phyloP scores from a whole-genome alignment of 2,113 vertebrate species.

The Chroicocephalus ridibundus region DNA sequence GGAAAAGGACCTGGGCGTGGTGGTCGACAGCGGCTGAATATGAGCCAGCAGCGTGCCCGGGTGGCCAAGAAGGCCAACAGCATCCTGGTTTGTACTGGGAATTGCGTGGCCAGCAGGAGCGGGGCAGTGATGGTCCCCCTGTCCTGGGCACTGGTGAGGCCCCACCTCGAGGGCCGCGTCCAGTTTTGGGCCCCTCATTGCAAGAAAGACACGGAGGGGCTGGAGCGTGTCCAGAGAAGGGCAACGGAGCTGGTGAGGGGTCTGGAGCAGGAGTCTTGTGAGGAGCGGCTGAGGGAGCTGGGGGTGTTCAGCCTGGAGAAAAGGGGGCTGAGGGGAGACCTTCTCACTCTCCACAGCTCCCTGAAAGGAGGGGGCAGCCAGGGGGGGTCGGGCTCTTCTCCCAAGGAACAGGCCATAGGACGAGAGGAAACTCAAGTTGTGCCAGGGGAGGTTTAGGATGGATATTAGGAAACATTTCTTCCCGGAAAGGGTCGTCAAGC shows the following conservation, averaged over 20 bases:
- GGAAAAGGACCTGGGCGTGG: background rate
- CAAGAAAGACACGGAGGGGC: background rate
- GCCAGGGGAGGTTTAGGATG: accelerated
- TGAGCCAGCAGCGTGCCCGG: background rate
- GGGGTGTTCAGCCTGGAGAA: background rate
- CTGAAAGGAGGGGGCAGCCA: too few relatives aligned
- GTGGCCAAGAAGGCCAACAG: background rate
- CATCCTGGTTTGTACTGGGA: background rate
- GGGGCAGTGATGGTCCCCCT: background rate
- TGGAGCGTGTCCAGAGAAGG: background rate
- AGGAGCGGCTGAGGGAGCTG: background rate
- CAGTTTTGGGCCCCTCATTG: background rate
- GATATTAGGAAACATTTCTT: accelerated
- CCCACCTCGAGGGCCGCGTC: background rate
- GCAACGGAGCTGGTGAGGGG: accelerated
- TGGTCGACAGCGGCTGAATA: too few relatives aligned
- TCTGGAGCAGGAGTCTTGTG: background rate
- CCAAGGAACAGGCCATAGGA: background rate
- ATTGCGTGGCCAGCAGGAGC: background rate
- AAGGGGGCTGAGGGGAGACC: background rate
- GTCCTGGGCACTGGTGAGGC: background rate
- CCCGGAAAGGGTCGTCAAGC: accelerated
- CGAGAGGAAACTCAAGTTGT: accelerated
- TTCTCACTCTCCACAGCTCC: too few relatives aligned
- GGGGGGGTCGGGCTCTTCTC: accelerated